Conservation (phyloP, 2,113 vertebrate species). For the Pogona vitticeps region DNA sequence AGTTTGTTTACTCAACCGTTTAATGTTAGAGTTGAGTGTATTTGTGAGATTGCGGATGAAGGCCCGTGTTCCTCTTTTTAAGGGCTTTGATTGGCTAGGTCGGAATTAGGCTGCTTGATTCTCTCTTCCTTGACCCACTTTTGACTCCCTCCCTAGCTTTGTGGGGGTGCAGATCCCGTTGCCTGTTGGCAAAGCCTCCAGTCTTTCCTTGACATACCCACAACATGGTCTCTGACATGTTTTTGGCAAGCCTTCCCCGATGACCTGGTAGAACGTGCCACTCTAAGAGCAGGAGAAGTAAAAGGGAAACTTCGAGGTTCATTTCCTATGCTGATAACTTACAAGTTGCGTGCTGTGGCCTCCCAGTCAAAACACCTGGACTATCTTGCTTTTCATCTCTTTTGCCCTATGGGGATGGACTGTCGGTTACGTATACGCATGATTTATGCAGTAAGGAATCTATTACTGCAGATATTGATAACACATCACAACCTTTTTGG, state of each 20-base stretch:
- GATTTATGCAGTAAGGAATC: constrained; percentile 21
- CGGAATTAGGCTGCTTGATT: too few species aligned
- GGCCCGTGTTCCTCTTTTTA: too few species aligned
- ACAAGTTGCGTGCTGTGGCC: neutral
- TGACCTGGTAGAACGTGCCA: neutral
- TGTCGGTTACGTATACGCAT: neutral
- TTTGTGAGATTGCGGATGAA: too few species aligned
- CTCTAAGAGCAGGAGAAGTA: neutral
- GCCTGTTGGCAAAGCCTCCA: too few species aligned
- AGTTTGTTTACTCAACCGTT: too few species aligned
- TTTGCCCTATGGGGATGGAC: neutral
- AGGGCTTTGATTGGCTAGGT: too few species aligned
- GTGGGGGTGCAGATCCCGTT: too few species aligned
- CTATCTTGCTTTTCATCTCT: neutral
- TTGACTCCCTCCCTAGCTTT: too few species aligned
- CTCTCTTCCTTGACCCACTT: too few species aligned
- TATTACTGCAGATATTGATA: constrained; percentile 21
- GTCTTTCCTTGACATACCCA: neutral
- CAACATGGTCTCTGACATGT: neutral
- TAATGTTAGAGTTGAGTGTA: too few species aligned
- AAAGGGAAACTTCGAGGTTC: constrained; percentile 4
- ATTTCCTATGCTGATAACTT: neutral
- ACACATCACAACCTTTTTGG: neutral
- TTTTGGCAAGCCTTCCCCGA: neutral
- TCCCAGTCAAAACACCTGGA: neutral